Base-by-base conservation (phyloP, 2,113 vertebrate species). In the Dipodomys ordii region DNA sequence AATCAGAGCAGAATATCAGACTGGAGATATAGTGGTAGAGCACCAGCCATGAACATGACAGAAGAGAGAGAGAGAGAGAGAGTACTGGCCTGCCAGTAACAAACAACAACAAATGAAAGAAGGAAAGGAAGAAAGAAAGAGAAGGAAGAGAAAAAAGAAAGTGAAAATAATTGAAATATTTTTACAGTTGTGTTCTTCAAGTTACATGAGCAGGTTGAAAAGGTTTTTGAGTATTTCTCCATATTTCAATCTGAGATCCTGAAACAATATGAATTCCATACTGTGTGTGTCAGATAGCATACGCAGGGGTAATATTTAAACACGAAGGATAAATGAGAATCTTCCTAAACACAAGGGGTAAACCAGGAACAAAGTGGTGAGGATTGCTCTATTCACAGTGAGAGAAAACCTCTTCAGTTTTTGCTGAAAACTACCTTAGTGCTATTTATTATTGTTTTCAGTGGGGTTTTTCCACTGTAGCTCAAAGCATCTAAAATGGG, bases 371-470 rank as follows among this genome's bases (percentile, higher is more conserved):
- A 91, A 82, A 35, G 39, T 80, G 53, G 28, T 22, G 44, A 80
- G 84, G 32, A 35, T 62, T 68, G 11, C 49, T 89, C 23, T 1
- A 27, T 53, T 81, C 95, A 84, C 15, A 62, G 68, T 65, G 92
- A 93, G 53, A 49, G 72, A 60, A 95, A 65, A 44, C 57, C 0
- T 32, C 73, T 46, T 62, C 64, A 44, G 8, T 35, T 88, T 94
- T 83, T 60, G 67, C 72, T 87, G 74, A 78, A 95, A 89, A 93
- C 11, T 19, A 92, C 2, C 53, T 83, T 71, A 15, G 30, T 62
- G 53, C 30, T 87, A 93, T 96, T 81, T 92, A 60, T 67, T 83
- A 30, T 91, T 87, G 35, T 87, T 93, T 89, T 18, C 19, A 91
- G 12, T 76, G n/a, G 28, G 3, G 2, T 71, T 85, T 78, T 57